These are phyloP conservation scores for Xestobium rufovillosum DNA, from an alignment of 2,888 invertebrate genomes.

Conservation along the genomic window DNA sequence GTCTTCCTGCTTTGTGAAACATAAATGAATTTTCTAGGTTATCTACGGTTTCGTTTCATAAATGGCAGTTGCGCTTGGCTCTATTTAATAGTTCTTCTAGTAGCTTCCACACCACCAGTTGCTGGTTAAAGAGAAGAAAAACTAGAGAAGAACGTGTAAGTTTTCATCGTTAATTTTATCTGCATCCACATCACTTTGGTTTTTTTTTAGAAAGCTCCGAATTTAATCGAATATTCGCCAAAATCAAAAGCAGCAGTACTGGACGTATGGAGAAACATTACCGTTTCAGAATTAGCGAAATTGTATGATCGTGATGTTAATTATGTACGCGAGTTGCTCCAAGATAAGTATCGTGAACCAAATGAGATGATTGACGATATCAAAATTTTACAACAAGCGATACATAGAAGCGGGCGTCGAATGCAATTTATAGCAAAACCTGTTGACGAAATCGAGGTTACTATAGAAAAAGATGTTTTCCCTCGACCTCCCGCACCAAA, in stretches of 20 bases:
- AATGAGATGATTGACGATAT: conserved; percentile 32
- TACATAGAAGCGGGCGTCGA: conserved; percentile 36
- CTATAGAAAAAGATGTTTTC: conserved; percentile 42
- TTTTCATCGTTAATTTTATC: conserved; percentile 7
- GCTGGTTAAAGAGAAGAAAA: conserved; percentile 52
- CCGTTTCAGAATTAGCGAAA: conserved; percentile 64
- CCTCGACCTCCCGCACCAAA: conserved; percentile 59
- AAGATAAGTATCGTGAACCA: conserved; percentile 34
- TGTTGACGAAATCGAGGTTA: conserved; percentile 21
- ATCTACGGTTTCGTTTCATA: too few relatives aligned
- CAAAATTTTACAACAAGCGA: conserved; percentile 35
- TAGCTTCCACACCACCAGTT: conserved; percentile 37
- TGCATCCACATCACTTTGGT: background rate
- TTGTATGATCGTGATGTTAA: conserved; percentile 57
- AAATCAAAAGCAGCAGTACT: conserved; percentile 51
- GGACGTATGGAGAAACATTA: conserved; percentile 75
- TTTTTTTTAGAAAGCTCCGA: conserved; percentile 43
- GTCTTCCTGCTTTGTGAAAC: too few relatives aligned
- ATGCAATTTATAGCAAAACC: conserved; percentile 37
- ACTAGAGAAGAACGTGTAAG: conserved; percentile 55
- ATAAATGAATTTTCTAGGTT: too few relatives aligned
- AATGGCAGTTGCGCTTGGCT: background rate
- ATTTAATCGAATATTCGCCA: conserved; percentile 54
- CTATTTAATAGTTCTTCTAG: too few relatives aligned
- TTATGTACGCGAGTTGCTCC: conserved; percentile 41